Evolutionary conservation across 1,140 invertebrate genomes (phyloP).

Genomic region (Drosophila baimaii): DNA sequence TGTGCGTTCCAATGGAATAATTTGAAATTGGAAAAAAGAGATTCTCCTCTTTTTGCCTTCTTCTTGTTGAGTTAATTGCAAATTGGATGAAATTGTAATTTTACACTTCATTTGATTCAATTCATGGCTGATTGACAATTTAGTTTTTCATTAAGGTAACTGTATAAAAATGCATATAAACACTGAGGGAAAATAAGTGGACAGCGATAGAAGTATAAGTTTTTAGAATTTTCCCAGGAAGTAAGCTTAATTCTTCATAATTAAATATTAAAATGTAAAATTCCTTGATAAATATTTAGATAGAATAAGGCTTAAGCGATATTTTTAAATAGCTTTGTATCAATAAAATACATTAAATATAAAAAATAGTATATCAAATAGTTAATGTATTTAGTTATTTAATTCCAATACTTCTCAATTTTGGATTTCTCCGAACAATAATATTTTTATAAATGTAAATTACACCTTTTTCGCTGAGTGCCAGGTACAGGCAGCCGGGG

Average conservation of each 20-base stretch:
- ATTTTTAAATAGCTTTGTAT: not conserved
- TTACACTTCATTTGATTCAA: slow-evolving; percentile 84
- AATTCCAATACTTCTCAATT: too few relatives aligned
- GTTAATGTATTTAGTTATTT: too few relatives aligned
- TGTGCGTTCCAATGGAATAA: slow-evolving; percentile 80
- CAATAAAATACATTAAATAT: not conserved
- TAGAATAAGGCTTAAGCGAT: not conserved
- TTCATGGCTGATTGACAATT: slow-evolving; percentile 84
- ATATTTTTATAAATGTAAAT: too few relatives aligned
- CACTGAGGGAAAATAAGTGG: slow-evolving; percentile 2
- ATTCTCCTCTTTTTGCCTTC: slow-evolving; percentile 54
- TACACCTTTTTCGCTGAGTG: not conserved
- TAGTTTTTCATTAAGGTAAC: slow-evolving; percentile 82
- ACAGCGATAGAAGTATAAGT: too few relatives aligned
- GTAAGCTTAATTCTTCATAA: not conserved
- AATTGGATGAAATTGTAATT: slow-evolving; percentile 84
- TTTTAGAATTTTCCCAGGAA: too few relatives aligned
- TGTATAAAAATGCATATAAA: slow-evolving; percentile 25
- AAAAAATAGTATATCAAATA: too few relatives aligned
- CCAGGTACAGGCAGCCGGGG: not conserved
- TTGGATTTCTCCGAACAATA: not conserved
- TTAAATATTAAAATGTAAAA: not conserved
- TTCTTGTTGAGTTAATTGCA: slow-evolving; percentile 84
- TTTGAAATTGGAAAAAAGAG: slow-evolving; percentile 73
- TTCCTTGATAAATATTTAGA: not conserved